phyloP scores from a whole-genome alignment of 1,140 invertebrate genomes.

The Magallana gigas region DNA sequence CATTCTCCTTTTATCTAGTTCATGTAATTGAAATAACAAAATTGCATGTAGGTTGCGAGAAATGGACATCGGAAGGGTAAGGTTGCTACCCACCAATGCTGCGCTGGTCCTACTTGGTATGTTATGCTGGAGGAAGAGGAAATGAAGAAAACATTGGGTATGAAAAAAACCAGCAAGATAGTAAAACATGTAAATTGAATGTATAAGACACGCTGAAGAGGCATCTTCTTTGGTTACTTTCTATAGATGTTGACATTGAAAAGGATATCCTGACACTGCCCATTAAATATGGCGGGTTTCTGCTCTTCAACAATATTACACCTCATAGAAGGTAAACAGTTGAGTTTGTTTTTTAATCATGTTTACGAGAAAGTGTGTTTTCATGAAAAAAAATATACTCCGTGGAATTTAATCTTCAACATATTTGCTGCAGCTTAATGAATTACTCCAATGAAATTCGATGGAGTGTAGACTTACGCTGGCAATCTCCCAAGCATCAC shows the following conservation, averaged over 20 bases:
- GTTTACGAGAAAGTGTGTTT: no score
- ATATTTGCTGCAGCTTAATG: slow-evolving; percentile 59
- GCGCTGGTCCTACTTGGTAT: slow-evolving; percentile 75
- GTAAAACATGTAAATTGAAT: no score
- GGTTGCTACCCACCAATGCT: slow-evolving; percentile 74
- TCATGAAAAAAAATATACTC: no score
- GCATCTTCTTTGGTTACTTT: neutral
- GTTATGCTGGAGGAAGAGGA: slow-evolving; percentile 74
- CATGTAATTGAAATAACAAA: no score
- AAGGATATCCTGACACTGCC: slow-evolving; percentile 71
- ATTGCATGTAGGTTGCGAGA: slow-evolving; percentile 61
- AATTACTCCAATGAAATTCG: slow-evolving; percentile 72
- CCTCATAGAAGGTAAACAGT: slow-evolving; percentile 73
- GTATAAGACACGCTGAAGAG: no score
- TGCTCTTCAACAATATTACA: slow-evolving; percentile 74
- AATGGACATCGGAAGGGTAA: slow-evolving; percentile 72
- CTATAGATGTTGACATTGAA: slow-evolving; percentile 69
- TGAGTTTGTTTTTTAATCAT: no score
- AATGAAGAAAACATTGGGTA: slow-evolving; percentile 71
- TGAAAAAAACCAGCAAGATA: neutral
- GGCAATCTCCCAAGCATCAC: slow-evolving; percentile 70
- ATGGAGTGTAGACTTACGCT: slow-evolving; percentile 73
- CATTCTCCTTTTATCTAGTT: no score
- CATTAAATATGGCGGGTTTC: slow-evolving; percentile 74
- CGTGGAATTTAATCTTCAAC: neutral